Evolutionary conservation across 1,140 invertebrate genomes (phyloP), one percentile per base, ranked within the genome.

Genomic region (Gryllus bimaculatus): DNA sequence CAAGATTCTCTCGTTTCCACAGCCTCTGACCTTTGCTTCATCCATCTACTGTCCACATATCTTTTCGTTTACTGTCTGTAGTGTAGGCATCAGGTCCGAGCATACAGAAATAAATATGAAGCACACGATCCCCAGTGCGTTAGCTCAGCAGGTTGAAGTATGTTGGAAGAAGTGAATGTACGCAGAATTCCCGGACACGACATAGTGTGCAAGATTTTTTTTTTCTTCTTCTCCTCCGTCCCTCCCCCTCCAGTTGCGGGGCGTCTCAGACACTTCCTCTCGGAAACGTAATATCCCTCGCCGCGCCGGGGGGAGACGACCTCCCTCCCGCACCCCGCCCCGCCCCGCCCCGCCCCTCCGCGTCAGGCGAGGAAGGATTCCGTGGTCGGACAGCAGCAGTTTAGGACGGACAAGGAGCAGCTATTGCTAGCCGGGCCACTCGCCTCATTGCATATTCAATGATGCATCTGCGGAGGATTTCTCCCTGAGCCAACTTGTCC

Each of bases 371-470:
- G 20, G 74, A 75, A 75, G 74, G 47, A 75, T 47, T 75, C 47
- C 10, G 20, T 12, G 20, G 47, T 75, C 47, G 76, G 18, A 77
- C 47, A 78, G 78, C 78, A 78, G 73, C 78, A 73, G 78, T 78
- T 78, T 48, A 54, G 76, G 47, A 18, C 21, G 66, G 78, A 78
- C 66, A 78, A 21, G 66, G 48, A 74, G 74, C 26, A 66, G 54
- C 54, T 66, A 66, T 66, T 66, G 54, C 54, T 66, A 66, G 54
- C 10, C 54, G 54, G 10, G 54, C 54, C 54, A 66, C 54, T 20
- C 48, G 48, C 13, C 54, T 78, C 78, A 78, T 78, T 78, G 78
- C 78, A 78, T 78, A 78, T 78, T 78, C 78, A 78, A 39, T 78
- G 78, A 78, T 48, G 48, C 78, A 74, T 78, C 48, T 74, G 48